phyloP scores from a whole-genome alignment of 2,888 invertebrate genomes.

The Bembecia ichneumoniformis region DNA sequence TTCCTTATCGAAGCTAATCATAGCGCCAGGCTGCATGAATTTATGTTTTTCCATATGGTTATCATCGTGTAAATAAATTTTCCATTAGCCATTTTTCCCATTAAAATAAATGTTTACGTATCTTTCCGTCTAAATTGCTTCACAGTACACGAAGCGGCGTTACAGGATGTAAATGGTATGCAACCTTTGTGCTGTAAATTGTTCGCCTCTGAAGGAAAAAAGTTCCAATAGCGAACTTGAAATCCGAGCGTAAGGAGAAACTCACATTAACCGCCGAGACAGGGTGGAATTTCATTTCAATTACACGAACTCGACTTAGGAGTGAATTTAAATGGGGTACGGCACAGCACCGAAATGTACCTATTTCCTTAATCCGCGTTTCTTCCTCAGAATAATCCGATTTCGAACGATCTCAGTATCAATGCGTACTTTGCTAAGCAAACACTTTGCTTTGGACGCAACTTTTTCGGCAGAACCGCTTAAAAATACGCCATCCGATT shows the following conservation, averaged over 20 bases:
- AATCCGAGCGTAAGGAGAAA: slow-evolving; percentile 3
- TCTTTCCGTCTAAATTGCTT: background rate
- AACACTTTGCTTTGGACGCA: slow-evolving; percentile 1
- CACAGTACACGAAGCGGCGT: background rate
- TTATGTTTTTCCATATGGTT: slow-evolving; percentile 7
- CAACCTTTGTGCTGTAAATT: slow-evolving; percentile 5
- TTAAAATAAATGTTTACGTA: background rate
- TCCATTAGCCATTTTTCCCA: background rate
- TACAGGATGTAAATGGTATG: background rate
- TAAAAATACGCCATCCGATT: background rate
- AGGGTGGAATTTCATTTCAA: slow-evolving; percentile 51
- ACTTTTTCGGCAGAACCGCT: background rate
- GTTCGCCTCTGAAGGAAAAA: slow-evolving; percentile 1
- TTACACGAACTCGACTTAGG: slow-evolving; percentile 36
- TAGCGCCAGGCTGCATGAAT: slow-evolving; percentile 11
- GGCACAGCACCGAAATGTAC: slow-evolving; percentile 24
- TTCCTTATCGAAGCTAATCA: slow-evolving; percentile 17
- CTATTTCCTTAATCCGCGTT: slow-evolving; percentile 42
- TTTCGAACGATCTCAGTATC: slow-evolving; percentile 21
- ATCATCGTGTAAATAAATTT: background rate
- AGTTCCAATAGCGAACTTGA: slow-evolving; percentile 1
- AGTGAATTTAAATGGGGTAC: slow-evolving; percentile 41
- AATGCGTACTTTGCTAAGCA: slow-evolving; percentile 12
- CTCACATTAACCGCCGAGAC: slow-evolving; percentile 28
- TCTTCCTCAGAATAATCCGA: slow-evolving; percentile 32